Evolutionary conservation across 2,888 invertebrate genomes (phyloP).

Genomic region (Caenorhabditis wallacei): DNA sequence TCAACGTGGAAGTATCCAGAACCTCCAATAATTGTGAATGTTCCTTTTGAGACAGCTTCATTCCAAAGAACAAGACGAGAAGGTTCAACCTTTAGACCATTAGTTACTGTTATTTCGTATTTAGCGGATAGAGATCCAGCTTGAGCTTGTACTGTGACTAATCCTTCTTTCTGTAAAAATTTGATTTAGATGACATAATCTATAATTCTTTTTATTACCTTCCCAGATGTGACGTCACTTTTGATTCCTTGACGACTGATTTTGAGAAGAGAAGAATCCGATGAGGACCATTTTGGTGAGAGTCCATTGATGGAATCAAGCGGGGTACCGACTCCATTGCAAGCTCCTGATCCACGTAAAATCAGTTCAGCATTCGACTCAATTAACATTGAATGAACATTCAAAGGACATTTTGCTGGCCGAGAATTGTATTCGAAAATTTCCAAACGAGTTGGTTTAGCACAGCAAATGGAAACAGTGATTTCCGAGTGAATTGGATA

Average conservation of each 20-base stretch:
- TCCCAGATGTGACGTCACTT: constrained; percentile 26
- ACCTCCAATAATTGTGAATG: constrained; percentile 73
- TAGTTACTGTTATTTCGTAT: constrained; percentile 66
- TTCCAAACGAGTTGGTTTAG: constrained; percentile 71
- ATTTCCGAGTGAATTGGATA: constrained; percentile 70
- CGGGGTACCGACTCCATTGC: constrained; percentile 48
- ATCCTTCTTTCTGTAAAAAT: constrained; percentile 51
- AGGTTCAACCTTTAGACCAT: constrained; percentile 55
- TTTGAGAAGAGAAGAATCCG: constrained; percentile 41
- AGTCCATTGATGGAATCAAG: constrained; percentile 68
- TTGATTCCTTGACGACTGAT: constrained; percentile 21
- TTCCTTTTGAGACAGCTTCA: constrained; percentile 68
- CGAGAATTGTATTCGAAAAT: constrained; percentile 52
- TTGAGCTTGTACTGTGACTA: constrained; percentile 43
- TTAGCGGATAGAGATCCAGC: constrained; percentile 53
- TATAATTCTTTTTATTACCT: no score
- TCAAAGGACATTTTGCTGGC: constrained; percentile 71
- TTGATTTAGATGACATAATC: background rate
- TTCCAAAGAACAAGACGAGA: constrained; percentile 74
- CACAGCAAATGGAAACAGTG: constrained; percentile 73
- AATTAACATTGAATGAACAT: constrained; percentile 65
- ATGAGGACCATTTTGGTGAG: constrained; percentile 54
- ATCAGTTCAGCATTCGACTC: constrained; percentile 45
- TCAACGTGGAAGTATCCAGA: constrained; percentile 79
- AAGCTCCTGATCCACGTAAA: constrained; percentile 67